Percentiles rank a stretch among this genome's conserved stretches.
These are phyloP conservation scores for Bombus superbus DNA, from an alignment of 1,140 invertebrate genomes.

Conservation along the genomic window DNA sequence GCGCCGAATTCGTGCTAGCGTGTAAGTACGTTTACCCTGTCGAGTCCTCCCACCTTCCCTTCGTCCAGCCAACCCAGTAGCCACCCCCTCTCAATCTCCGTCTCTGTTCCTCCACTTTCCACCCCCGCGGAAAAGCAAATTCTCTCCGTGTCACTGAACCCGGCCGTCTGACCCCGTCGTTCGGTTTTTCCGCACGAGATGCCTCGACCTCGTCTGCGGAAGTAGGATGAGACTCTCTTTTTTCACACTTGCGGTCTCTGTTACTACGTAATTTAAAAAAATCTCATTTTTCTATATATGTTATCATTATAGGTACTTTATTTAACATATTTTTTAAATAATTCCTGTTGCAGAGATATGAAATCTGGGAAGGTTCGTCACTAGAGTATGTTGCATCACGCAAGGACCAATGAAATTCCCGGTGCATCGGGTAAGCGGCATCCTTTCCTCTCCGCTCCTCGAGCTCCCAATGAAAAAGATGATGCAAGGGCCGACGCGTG, in stretches of 20 bases:
- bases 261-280: background rate
- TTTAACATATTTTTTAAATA: background rate
- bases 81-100: slow-evolving; percentile 1
- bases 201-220: slow-evolving; percentile 75
- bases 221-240: slow-evolving; percentile 59
- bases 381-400: slow-evolving; percentile 28
- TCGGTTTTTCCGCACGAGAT: slow-evolving; percentile 79
- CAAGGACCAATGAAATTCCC: slow-evolving; percentile 38
- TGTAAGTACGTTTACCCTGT: slow-evolving; percentile 52
- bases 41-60: slow-evolving; percentile 38
- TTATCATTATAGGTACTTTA: background rate
- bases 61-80: background rate
- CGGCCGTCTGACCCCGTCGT: slow-evolving; percentile 79
- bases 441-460: slow-evolving; percentile 34
- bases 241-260: background rate
- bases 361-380: background rate
- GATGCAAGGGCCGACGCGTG: slow-evolving; percentile 63
- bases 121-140: slow-evolving; percentile 75
- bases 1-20: slow-evolving; percentile 60
- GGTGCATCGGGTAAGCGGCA: slow-evolving; percentile 43
- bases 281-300: background rate
- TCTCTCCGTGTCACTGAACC: slow-evolving; percentile 80
- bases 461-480: slow-evolving; percentile 17
- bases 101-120: slow-evolving; percentile 29
- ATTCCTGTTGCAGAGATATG: background rate